These are phyloP conservation scores for Cetonia aurata DNA, from an alignment of 2,888 invertebrate genomes.

Conservation along the genomic window DNA sequence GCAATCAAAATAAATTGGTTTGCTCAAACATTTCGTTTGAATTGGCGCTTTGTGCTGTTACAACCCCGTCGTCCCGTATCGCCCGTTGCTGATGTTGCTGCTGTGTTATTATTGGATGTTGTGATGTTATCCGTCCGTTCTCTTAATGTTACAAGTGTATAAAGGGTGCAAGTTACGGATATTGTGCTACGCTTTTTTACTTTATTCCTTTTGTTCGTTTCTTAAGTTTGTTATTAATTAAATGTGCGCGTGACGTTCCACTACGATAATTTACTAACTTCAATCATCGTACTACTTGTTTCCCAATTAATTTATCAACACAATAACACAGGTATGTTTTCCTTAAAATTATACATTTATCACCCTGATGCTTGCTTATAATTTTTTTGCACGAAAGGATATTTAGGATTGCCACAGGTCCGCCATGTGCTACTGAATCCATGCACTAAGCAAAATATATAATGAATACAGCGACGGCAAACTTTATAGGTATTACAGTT, in stretches of 20 bases:
- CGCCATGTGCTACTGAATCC: no score
- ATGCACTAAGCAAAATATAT: no score
- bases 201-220: neutral
- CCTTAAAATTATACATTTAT: no score
- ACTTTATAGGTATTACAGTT: no score
- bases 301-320: no score
- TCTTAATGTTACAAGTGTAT: constrained; percentile 37
- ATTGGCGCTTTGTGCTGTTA: constrained; percentile 31
- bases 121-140: constrained; percentile 30
- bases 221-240: constrained; percentile 1
- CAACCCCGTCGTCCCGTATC: constrained; percentile 12
- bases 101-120: constrained; percentile 34
- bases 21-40: constrained; percentile 55
- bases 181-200: constrained; percentile 28
- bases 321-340: no score
- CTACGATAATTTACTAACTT: no score
- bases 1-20: constrained; percentile 64
- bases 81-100: constrained; percentile 18
- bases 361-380: no score
- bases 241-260: constrained; percentile 25
- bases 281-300: no score
- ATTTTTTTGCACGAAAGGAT: no score
- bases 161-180: constrained; percentile 34
- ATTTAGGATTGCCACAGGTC: no score
- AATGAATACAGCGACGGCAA: no score